Percentiles rank a stretch among this genome's conserved stretches.
Evolutionary conservation across 2,113 vertebrate genomes (phyloP).

Genomic region (Crotalus tigris): DNA sequence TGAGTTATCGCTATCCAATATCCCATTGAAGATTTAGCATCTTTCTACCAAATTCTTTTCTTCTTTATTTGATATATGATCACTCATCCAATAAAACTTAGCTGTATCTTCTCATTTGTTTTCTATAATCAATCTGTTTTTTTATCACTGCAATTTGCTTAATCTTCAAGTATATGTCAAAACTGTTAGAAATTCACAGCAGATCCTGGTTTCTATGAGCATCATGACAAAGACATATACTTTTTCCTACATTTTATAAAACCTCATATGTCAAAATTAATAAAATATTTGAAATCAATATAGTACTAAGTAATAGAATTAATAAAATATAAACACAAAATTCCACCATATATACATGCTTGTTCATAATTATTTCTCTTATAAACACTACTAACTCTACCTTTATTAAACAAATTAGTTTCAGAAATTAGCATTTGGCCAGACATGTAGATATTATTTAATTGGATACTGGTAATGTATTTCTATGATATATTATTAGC

Average conservation of each 20-base stretch:
- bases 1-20: background rate
- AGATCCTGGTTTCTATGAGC: background rate
- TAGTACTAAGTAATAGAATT: slow-evolving; percentile 39
- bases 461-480: slow-evolving; percentile 54
- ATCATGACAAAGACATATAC: background rate
- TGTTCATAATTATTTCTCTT: slow-evolving; percentile 51
- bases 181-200: background rate
- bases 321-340: slow-evolving; percentile 59
- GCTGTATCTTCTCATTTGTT: slow-evolving; percentile 53
- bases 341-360: slow-evolving; percentile 49
- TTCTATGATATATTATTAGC: slow-evolving; percentile 31
- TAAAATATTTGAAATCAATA: background rate
- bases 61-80: background rate
- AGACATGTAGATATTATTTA: slow-evolving; percentile 38
- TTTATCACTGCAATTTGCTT: slow-evolving; percentile 45
- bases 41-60: background rate
- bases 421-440: slow-evolving; percentile 56
- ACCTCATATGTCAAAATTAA: background rate
- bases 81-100: background rate
- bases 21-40: background rate
- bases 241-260: background rate
- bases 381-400: slow-evolving; percentile 62
- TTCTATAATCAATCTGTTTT: slow-evolving; percentile 63
- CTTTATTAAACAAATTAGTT: slow-evolving; percentile 57
- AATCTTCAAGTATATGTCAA: background rate